A percentile compares a stretch with the other conserved stretches of the same genome.
Conservation (phyloP, 2,113 vertebrate species). For the Picathartes gymnocephalus region DNA sequence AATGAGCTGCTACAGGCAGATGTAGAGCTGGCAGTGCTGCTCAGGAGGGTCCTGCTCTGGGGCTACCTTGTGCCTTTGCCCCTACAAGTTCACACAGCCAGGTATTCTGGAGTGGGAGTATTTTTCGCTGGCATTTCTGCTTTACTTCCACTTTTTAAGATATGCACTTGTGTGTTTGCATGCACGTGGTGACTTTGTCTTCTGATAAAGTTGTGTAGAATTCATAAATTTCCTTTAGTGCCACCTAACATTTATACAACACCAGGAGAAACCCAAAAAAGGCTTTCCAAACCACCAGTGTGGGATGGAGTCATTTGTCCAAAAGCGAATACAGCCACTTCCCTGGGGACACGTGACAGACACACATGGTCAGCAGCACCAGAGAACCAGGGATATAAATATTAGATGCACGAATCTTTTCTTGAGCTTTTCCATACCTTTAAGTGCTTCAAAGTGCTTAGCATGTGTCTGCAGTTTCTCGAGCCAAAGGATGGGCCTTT, state of each 20-base stretch:
- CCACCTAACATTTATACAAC: background rate
- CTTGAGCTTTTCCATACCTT: slow-evolving; percentile 1
- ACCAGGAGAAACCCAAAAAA: slow-evolving; percentile 20
- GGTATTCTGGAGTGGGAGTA: background rate
- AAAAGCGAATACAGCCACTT: background rate
- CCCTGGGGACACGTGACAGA: background rate
- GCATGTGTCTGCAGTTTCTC: background rate
- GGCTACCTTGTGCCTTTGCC: background rate
- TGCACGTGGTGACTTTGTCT: background rate
- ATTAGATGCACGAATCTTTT: background rate
- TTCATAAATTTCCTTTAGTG: background rate
- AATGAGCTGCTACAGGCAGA: background rate
- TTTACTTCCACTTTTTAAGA: background rate
- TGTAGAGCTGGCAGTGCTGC: background rate
- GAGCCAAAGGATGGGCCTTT: background rate
- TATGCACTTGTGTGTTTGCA: background rate
- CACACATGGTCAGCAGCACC: background rate
- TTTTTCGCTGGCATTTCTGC: background rate
- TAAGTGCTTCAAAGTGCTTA: background rate
- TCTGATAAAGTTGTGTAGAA: background rate
- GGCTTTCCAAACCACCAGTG: background rate
- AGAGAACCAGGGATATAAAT: background rate
- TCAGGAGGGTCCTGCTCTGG: background rate
- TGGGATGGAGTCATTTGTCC: background rate
- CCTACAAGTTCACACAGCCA: background rate